Base-by-base conservation (phyloP, 2,888 invertebrate genomes). In the Chouioia cunea region DNA sequence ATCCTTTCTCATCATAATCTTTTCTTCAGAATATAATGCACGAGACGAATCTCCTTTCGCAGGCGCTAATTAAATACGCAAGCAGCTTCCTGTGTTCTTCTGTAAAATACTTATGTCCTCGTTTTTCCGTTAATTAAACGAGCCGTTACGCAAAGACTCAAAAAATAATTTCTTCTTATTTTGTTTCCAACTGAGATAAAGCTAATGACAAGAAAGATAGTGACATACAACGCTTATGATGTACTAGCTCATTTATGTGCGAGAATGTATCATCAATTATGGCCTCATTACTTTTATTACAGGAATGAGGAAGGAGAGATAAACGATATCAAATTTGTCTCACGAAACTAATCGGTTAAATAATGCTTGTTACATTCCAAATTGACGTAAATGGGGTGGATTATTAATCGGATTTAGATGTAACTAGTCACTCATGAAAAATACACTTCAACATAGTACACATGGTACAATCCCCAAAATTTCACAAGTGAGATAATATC, bases 1-100 rank as follows among this genome's bases (percentile, higher is more conserved):
- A 36, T 36, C 12, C 36, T 36, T 36, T 36, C 36, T 36, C 36
- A 6, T 6, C 36, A 1, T 36, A 10, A 36, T 6, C 36, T 71
- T 66, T 63, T 64, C 67, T 66, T 62, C 53, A 47, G 52, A 43
- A 48, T 63, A 66, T 63, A 66, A n/a, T n/a, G n/a, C 56, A 46
- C 44, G 56, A 56, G 43, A 22, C 57, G 36, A 8, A 48, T 57
- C 16, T 22, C 47, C 46, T 60, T 50, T 60, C 36, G 12, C 12
- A 2, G 18, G 53, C 58, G 20, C 54, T 63, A 71, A 67, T 71
- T 71, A 63, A 65, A 65, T 16, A 22, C 22, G 48, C 22, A n/a
- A n/a, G n/a, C n/a, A n/a, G 47, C 53, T 43, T 63, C 52, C 47
- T 22, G 36, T 12, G 1, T 36, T 1, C 36, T 36, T 6, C 4